Base-by-base conservation (phyloP, 2,113 vertebrate genomes). In the Upupa epops region DNA sequence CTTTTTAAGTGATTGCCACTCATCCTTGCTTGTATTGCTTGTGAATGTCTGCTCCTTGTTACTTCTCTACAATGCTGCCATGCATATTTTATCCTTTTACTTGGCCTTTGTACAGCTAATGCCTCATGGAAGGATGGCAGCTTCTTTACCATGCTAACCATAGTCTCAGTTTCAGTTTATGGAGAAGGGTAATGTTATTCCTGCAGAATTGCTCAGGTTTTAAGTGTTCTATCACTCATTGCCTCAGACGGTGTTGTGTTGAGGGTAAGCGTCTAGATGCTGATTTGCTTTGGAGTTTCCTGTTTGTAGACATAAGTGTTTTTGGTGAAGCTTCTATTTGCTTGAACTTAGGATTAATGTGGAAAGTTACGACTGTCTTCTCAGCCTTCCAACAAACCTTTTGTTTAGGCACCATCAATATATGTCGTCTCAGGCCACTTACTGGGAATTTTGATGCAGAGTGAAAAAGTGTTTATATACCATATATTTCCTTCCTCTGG, bases 11-110 rank as follows among this genome's bases (percentile, higher is more conserved):
- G 25, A 31, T 79, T 73, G 28, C 17, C 29, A 9, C 58, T 96
- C 79, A 83, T 45, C 68, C 82, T 92, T 96, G 83, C 48, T 29
- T 71, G 40, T 70, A 58, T 4, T 19, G 82, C 34, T 95, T 89
- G 54, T 52, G 48, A 83, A 74, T 90, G 74, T 52, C 54, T 92
- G 29, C 34, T 78, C 65, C 89, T 52, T 83, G 51, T 69, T 94
- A 78, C 89, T 95, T 95, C 51, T 81, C 60, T 17, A 86, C 73
- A n/a, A 55, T 89, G 59, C 73, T 86, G 55, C 68, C 60, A 89
- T 68, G 55, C 29, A 4, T 85, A 45, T 89, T 88, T 93, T 61
- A 32, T 77, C 74, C 12, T 74, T 74, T 60, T 81, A 37, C 52
- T 17, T 75, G 64, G 92, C 71, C 83, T 80, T 95, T 94, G 58